Conservation (phyloP, 1,140 invertebrate species). For the Melipona quadrifasciata region DNA sequence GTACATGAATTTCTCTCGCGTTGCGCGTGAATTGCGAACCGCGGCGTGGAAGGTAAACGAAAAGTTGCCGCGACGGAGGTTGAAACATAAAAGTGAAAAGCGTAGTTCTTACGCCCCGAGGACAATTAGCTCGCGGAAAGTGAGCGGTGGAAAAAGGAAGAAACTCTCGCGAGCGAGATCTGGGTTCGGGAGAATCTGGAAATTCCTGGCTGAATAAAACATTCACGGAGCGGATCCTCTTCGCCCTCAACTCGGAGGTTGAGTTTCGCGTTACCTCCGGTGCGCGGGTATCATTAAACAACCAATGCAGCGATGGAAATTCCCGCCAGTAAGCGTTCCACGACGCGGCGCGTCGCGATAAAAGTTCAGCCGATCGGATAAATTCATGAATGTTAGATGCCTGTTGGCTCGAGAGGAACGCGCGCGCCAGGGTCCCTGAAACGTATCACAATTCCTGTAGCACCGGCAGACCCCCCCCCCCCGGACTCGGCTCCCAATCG, state of each 20-base stretch:
- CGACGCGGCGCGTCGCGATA: background rate
- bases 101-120: too few species aligned
- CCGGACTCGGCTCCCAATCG: conserved; percentile 14
- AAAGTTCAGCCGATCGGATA: conserved; percentile 30
- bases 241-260: background rate
- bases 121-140: background rate
- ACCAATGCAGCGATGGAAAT: conserved; percentile 1
- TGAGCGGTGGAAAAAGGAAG: background rate
- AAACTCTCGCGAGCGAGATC: background rate
- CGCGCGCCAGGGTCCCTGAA: background rate
- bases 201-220: background rate
- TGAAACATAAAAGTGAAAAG: too few species aligned
- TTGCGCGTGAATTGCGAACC: too few species aligned
- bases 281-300: background rate
- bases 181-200: background rate
- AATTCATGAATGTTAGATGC: conserved; percentile 43
- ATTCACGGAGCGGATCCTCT: background rate
- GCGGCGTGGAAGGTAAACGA: too few species aligned
- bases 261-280: background rate
- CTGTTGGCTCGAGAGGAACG: background rate
- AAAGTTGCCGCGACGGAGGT: too few species aligned
- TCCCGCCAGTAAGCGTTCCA: background rate
- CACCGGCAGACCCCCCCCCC: background rate
- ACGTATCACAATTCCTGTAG: conserved; percentile 22
- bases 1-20: too few species aligned